Conservation (phyloP, 2,797 vertebrate genomes). For the Galago senegalensis region DNA sequence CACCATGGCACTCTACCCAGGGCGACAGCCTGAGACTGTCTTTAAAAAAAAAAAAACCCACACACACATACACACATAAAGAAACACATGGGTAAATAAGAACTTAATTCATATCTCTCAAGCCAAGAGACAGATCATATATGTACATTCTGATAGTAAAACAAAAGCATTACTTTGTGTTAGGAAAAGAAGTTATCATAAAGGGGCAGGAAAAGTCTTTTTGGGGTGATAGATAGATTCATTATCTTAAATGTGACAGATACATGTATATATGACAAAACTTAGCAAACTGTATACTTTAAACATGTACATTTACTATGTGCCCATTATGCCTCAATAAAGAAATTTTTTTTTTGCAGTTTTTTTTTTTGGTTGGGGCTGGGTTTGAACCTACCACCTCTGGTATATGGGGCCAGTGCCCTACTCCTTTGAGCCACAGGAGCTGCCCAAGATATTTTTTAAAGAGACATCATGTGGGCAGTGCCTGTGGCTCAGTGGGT, state of each 20-base stretch:
- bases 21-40: too few species aligned
- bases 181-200: background rate
- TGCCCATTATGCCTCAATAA: slow-evolving; percentile 27
- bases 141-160: background rate
- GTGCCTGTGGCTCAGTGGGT: too few species aligned
- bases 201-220: background rate
- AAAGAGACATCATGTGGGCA: too few species aligned
- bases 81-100: slow-evolving; percentile 8
- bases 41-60: background rate
- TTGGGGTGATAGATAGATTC: background rate
- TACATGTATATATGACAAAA: background rate
- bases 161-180: slow-evolving; percentile 40
- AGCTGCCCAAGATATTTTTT: too few species aligned
- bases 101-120: slow-evolving; percentile 25
- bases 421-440: too few species aligned
- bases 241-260: background rate
- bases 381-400: too few species aligned
- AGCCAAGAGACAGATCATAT: background rate
- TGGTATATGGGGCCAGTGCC: too few species aligned
- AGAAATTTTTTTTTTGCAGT: background rate
- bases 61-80: background rate
- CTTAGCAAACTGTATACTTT: background rate
- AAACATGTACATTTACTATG: background rate
- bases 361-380: too few species aligned
- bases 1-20: too few species aligned